Evolutionary conservation across 2,113 vertebrate genomes (phyloP), one percentile per base, ranked within the genome.

Genomic region (Acinonyx jubatus): DNA sequence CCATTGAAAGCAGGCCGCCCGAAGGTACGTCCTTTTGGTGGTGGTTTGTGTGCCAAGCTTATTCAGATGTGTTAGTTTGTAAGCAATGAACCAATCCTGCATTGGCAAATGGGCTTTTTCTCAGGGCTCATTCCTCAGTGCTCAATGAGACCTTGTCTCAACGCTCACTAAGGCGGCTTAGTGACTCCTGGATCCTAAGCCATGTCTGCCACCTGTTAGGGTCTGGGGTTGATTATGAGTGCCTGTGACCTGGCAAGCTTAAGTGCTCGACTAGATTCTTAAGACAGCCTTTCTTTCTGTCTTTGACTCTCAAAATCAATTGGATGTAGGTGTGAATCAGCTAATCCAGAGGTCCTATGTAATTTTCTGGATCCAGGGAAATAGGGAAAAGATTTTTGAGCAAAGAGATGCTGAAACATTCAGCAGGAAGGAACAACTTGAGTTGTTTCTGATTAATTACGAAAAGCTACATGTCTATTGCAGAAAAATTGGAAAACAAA

Each of bases 221-320:
- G 25, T 52, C 81, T 81, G 21, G 55, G 74, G 25, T 83, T 80
- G 95, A 95, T 89, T 91, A n/a, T 14, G 14, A 50, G 76, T 96
- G 76, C 38, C 89, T 92, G 89, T 57, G 90, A 27, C 85, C 81
- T 84, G 71, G 69, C 80, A 92, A 95, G 88, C 18, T 12, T 52
- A 68, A 74, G n/a, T 55, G n/a, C 15, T 21, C 25, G 5, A 19
- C 65, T 86, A 36, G 73, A 61, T 73, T 82, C 73, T 73, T 68
- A 63, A 48, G 11, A 27, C 7, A 38, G n/a, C 38, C 33, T 95
- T 83, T 80, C 80, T 87, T 88, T 71, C 41, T 45, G 11, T 33
- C 21, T 89, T 15, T 93, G 36, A 65, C 23, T 91, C 33, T 81
- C 36, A 79, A 65, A 33, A 33, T 36, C 71, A 93, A 1, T 66